Percentiles rank a stretch among this genome's conserved stretches.
These are phyloP conservation scores for Selene dorsalis DNA, from an alignment of 2,797 vertebrate species.

Conservation along the genomic window DNA sequence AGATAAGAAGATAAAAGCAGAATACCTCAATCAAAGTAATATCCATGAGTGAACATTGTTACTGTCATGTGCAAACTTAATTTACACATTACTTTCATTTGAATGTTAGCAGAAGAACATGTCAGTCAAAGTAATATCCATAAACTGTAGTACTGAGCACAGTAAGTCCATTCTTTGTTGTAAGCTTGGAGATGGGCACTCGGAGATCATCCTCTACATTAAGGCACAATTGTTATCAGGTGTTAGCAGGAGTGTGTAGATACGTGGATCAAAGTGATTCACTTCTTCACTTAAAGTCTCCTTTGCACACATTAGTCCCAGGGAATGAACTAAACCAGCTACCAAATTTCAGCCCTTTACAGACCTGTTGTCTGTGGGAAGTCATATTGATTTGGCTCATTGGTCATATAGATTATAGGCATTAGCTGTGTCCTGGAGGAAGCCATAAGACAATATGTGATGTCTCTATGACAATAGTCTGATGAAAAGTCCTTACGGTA, in stretches of 20 bases:
- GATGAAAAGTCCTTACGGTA: slow-evolving; percentile 62
- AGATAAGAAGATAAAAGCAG: too few species aligned
- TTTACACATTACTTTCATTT: too few species aligned
- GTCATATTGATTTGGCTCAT: not conserved
- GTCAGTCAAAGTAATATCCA: too few species aligned
- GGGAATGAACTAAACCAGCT: not conserved
- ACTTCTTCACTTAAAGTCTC: not conserved
- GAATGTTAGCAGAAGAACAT: too few species aligned
- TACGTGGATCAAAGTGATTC: too few species aligned
- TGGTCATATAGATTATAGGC: slow-evolving; percentile 29
- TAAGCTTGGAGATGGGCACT: too few species aligned
- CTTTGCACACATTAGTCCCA: not conserved
- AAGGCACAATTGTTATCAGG: not conserved
- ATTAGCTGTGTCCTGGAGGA: slow-evolving; percentile 34
- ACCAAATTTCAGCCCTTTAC: not conserved
- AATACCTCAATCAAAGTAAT: too few species aligned
- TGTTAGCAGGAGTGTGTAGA: not conserved
- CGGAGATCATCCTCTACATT: too few species aligned
- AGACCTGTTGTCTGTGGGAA: not conserved
- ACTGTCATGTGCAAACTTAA: too few species aligned
- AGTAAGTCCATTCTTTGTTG: too few species aligned
- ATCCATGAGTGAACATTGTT: too few species aligned
- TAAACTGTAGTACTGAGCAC: too few species aligned
- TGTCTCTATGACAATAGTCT: slow-evolving; percentile 35
- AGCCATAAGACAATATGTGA: slow-evolving; percentile 14